Evolutionary conservation across 2,113 vertebrate genomes (phyloP).

Genomic region (Eira barbara): DNA sequence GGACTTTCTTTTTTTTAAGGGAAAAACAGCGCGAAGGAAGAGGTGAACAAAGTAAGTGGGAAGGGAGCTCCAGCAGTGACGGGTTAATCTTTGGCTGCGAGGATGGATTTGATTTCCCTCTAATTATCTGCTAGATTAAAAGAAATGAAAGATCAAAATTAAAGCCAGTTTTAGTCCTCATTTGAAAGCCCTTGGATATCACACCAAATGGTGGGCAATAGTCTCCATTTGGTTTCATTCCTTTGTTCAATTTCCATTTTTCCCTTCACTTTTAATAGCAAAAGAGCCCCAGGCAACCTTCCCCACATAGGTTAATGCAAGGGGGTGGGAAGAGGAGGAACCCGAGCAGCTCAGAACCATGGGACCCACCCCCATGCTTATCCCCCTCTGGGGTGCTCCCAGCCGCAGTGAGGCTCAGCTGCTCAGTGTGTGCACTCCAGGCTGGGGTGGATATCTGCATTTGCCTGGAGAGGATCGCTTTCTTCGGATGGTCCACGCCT

Average conservation of each 20-base stretch:
- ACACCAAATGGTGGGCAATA: conserved; percentile 66
- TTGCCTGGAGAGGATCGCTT: neutral
- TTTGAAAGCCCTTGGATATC: conserved; percentile 76
- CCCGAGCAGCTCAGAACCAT: neutral
- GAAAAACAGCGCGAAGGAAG: conserved; percentile 30
- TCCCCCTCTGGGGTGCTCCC: rapidly evolving
- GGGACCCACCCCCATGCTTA: neutral
- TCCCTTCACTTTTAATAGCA: neutral
- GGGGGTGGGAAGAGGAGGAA: neutral
- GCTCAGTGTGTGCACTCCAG: neutral
- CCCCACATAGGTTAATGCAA: neutral
- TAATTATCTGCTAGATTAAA: conserved; percentile 84
- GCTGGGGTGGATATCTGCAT: neutral
- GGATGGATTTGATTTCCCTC: conserved; percentile 77
- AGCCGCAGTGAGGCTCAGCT: rapidly evolving
- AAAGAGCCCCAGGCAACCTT: too few relatives aligned
- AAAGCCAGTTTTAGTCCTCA: conserved; percentile 75
- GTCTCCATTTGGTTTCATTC: conserved; percentile 52
- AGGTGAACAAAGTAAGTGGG: conserved; percentile 17
- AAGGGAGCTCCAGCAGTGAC: conserved; percentile 39
- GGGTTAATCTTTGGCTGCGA: conserved; percentile 75
- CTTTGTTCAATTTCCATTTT: conserved; percentile 48
- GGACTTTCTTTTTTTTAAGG: conserved; percentile 24
- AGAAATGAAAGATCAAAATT: conserved; percentile 81
- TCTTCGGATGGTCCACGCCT: neutral